Conservation (phyloP, 2,888 invertebrate genomes). For the Drosophila ezoana region DNA sequence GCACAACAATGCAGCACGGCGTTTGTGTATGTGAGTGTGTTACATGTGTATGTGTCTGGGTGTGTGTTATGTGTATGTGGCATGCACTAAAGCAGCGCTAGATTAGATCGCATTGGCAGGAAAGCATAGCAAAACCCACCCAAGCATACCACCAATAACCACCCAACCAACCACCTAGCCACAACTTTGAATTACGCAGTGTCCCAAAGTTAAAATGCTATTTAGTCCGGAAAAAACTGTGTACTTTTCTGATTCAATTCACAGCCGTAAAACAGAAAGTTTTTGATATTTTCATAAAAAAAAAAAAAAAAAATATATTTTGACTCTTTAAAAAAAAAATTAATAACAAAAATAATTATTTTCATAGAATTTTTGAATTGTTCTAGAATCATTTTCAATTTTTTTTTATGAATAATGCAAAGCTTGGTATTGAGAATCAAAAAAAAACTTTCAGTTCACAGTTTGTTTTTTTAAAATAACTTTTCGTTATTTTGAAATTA, state of each 20-base stretch:
- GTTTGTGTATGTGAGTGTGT: conserved; percentile 32
- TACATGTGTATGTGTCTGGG: conserved; percentile 25
- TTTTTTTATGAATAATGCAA: too few relatives aligned
- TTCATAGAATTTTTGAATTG: too few relatives aligned
- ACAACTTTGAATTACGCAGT: conserved; percentile 5
- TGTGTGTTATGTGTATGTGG: conserved; percentile 21
- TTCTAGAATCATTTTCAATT: too few relatives aligned
- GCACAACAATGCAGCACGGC: conserved; percentile 31
- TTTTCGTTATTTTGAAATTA: too few relatives aligned
- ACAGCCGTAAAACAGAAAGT: too few relatives aligned
- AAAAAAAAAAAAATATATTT: too few relatives aligned
- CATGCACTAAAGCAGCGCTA: conserved; percentile 54
- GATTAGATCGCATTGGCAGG: conserved; percentile 28
- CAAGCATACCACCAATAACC: conserved; percentile 27
- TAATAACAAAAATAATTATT: too few relatives aligned
- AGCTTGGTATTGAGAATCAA: too few relatives aligned
- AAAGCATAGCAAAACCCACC: conserved; percentile 13
- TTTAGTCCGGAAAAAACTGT: background rate
- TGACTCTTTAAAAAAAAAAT: too few relatives aligned
- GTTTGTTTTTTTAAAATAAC: too few relatives aligned
- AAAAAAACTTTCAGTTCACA: too few relatives aligned
- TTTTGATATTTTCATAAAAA: too few relatives aligned
- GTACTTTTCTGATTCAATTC: background rate
- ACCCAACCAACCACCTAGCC: conserved; percentile 13
- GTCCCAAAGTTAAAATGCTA: background rate